Evolutionary conservation across 92 coral and sea anemone species (phyloP).

Genomic region (Pocillopora grandis): DNA sequence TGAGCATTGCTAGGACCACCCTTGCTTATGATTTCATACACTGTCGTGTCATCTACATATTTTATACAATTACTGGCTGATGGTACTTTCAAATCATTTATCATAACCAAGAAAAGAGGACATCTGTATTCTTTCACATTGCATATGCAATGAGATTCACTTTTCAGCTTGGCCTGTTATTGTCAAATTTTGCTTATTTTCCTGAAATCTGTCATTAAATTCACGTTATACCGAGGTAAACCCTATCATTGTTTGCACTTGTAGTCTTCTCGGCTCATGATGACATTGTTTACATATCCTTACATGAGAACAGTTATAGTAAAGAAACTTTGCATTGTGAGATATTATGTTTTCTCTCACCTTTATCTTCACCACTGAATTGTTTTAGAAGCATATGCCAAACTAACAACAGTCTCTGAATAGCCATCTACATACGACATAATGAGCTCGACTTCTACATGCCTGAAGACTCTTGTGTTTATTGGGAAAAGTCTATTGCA

Average conservation of each 20-base stretch:
- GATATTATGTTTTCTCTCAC: conserved; percentile 32
- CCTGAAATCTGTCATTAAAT: too few relatives aligned
- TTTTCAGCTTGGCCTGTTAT: too few relatives aligned
- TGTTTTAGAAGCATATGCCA: conserved; percentile 9
- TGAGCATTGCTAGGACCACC: too few relatives aligned
- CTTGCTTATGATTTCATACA: too few relatives aligned
- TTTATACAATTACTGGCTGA: too few relatives aligned
- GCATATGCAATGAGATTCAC: too few relatives aligned
- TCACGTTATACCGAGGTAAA: too few relatives aligned
- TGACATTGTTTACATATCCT: conserved; percentile 34
- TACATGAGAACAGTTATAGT: conserved; percentile 6
- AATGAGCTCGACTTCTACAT: not conserved
- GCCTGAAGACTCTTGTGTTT: conserved; percentile 6
- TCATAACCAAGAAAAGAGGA: too few relatives aligned
- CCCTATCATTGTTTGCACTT: conserved; percentile 7
- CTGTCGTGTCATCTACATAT: too few relatives aligned
- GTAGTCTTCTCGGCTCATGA: conserved; percentile 54
- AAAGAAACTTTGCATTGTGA: not conserved
- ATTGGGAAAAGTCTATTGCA: conserved; percentile 5
- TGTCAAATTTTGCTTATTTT: too few relatives aligned
- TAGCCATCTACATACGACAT: conserved; percentile 16
- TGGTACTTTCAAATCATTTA: too few relatives aligned
- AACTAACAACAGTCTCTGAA: conserved; percentile 6
- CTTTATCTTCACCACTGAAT: conserved; percentile 34
- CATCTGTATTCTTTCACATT: too few relatives aligned